Base-by-base conservation (phyloP, 1,140 invertebrate species). In the Bombus picipes region DNA sequence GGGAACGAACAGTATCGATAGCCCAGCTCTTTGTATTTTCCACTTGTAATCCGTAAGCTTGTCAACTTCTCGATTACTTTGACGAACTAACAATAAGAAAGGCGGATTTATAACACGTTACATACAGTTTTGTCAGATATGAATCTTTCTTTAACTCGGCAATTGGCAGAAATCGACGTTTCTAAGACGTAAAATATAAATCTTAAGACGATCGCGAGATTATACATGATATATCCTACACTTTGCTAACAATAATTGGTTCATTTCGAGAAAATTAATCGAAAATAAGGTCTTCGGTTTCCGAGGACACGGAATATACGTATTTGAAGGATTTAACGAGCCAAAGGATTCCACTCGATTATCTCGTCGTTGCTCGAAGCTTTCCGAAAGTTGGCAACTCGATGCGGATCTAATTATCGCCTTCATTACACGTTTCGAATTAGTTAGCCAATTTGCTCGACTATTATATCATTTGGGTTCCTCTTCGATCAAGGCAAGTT, bases 361-460 rank as follows among this genome's bases (percentile, higher is more conserved):
- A 86, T 86, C 71, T 41, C 43, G 47, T 80, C 66, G 62, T 82
- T 39, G 73, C 79, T 82, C 41, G 66, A 32, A 70, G 68, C 62
- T 25, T 15, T 62, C 12, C 43, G 41, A 83, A 89, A 90, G 34
- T 89, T 74, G 43, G n/a, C 18, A 57, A 34, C n/a, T 75, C 43
- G 41, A 59, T 13, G 3, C 15, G 37, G 53, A 90, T 81, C 37
- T 65, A 87, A 82, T 90, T 89, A 84, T 62, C 47, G 70, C 84
- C 22, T 85, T 88, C 81, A 41, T 85, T 62, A 53, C 77, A 47
- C 71, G 43, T 59, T 83, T 53, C 28, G 22, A 76, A 86, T 89
- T 82, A 68, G 78, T 76, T 43, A 39, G 71, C 34, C 80, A 71
- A 65, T 80, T 85, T 81, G 13, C 28, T 76, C 13, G 25, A 22